Evolutionary conservation across 2,113 vertebrate species (phyloP).

Genomic region (Rhagologus leucostigma): DNA sequence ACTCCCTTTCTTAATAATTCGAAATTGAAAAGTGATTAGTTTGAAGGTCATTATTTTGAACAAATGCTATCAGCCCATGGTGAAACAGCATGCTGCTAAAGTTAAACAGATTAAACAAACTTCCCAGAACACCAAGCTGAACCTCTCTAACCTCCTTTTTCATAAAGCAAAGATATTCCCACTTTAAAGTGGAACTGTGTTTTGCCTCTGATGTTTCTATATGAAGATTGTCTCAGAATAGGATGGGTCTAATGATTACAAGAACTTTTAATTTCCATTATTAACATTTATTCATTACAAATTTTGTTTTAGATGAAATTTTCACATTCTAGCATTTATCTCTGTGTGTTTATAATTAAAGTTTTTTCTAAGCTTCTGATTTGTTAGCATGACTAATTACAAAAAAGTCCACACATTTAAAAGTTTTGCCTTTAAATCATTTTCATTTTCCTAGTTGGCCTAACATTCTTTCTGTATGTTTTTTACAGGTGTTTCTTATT

Average conservation of each 20-base stretch:
- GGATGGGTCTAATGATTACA: neutral
- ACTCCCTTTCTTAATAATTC: neutral
- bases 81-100: neutral
- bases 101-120: neutral
- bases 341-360: neutral
- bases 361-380: neutral
- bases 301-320: neutral
- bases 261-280: neutral
- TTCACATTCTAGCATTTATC: neutral
- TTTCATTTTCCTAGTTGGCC: neutral
- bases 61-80: rapidly evolving
- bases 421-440: neutral
- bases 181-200: neutral
- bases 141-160: neutral
- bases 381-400: neutral
- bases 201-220: neutral
- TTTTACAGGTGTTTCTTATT: neutral
- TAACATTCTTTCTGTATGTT: neutral
- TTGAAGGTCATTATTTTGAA: neutral
- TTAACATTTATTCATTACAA: neutral
- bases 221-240: neutral
- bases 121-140: neutral
- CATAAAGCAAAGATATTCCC: neutral
- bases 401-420: neutral
- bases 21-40: rapidly evolving